Conservation (phyloP, 2,797 vertebrate genomes). For the Melanogrammus aeglefinus region DNA sequence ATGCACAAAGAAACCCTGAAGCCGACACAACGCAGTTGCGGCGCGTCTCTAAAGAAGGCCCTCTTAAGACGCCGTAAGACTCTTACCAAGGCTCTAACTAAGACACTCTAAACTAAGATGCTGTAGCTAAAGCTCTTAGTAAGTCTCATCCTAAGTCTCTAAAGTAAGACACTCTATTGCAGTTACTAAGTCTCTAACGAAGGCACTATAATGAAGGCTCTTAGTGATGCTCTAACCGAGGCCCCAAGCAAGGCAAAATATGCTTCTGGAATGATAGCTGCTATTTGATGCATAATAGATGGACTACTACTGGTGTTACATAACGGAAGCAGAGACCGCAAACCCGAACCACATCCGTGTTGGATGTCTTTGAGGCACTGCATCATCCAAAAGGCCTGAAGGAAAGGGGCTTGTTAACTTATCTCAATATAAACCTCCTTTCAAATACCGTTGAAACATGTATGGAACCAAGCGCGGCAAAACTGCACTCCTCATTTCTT, state of each 20-base stretch:
- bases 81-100: not conserved
- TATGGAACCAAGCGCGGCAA: not conserved
- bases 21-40: not conserved
- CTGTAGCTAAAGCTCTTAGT: not conserved
- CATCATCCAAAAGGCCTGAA: not conserved
- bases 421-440: conserved; percentile 1
- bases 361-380: not conserved
- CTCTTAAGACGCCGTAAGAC: not conserved
- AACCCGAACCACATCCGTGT: not conserved
- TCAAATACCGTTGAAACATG: not conserved
- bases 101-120: not conserved
- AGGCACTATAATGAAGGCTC: not conserved
- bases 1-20: not conserved
- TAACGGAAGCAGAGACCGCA: not conserved
- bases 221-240: not conserved
- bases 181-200: not conserved
- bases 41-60: not conserved
- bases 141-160: not conserved
- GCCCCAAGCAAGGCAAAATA: not conserved
- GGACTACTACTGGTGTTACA: not conserved
- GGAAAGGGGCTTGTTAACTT: not conserved
- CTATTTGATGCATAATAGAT: not conserved
- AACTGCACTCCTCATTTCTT: not conserved
- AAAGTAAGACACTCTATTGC: not conserved
- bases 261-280: not conserved